These are phyloP conservation scores for Brachypterus glaber DNA, from an alignment of 2,888 invertebrate species.

Conservation along the genomic window DNA sequence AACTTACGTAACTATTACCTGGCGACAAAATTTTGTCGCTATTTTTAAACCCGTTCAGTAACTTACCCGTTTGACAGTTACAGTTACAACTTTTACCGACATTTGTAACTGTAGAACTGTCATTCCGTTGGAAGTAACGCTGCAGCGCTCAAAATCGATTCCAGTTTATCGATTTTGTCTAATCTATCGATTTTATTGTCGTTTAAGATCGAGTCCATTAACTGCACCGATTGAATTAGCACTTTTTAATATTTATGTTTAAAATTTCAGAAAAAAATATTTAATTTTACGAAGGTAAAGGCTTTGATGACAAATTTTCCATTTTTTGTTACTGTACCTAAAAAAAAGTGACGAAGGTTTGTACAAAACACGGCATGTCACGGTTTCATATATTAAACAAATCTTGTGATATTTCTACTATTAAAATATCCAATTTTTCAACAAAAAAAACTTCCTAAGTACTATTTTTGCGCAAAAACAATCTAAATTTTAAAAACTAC, in stretches of 20 bases:
- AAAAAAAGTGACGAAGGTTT: too few species aligned
- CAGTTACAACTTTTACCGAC: slow-evolving; percentile 39
- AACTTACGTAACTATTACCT: slow-evolving; percentile 31
- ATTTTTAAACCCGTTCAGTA: slow-evolving; percentile 27
- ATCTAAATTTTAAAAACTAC: too few species aligned
- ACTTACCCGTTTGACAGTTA: slow-evolving; percentile 43
- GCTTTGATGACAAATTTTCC: background rate
- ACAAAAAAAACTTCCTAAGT: too few species aligned
- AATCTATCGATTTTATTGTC: slow-evolving; percentile 75
- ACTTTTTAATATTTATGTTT: background rate
- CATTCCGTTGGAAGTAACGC: slow-evolving; percentile 50
- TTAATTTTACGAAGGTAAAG: background rate
- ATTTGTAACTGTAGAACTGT: too few species aligned
- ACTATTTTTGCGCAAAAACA: too few species aligned
- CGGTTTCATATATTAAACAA: too few species aligned
- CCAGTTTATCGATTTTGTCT: slow-evolving; percentile 77
- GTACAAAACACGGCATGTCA: too few species aligned
- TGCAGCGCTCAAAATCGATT: slow-evolving; percentile 74
- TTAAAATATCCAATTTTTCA: too few species aligned
- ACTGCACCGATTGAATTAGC: slow-evolving; percentile 80
- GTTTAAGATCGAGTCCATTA: slow-evolving; percentile 75
- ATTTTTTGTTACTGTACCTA: background rate
- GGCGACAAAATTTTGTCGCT: slow-evolving; percentile 34
- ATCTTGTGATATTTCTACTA: too few species aligned
- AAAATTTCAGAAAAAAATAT: background rate